phyloP scores from a whole-genome alignment of 2,888 invertebrate genomes.

The Rhaphigaster nebulosa region DNA sequence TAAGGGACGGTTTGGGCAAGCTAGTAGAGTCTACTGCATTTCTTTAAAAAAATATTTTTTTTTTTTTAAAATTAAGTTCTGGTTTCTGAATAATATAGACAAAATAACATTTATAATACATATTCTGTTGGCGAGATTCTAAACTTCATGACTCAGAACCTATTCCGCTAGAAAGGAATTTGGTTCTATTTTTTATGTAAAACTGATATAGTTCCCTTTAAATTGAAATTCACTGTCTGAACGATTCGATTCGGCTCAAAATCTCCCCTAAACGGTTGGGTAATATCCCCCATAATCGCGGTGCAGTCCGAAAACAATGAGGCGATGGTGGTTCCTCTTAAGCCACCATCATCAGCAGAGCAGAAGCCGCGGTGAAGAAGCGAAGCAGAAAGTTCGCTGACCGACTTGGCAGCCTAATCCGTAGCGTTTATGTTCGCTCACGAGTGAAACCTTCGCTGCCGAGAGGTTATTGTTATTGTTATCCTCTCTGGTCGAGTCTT shows the following conservation, averaged over 20 bases:
- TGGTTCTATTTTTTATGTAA: too few species aligned
- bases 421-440: background rate
- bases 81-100: too few species aligned
- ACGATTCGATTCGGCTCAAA: background rate
- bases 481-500: background rate
- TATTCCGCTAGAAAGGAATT: too few species aligned
- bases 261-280: background rate
- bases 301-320: background rate
- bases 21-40: too few species aligned
- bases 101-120: too few species aligned
- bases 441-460: background rate
- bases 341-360: background rate
- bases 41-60: too few species aligned
- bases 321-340: background rate
- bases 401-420: background rate
- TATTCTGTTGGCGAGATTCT: too few species aligned
- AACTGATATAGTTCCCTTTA: too few species aligned
- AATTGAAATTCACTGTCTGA: too few species aligned
- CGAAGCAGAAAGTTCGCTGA: constrained; percentile 20
- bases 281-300: background rate
- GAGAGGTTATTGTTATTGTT: background rate
- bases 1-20: too few species aligned
- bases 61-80: too few species aligned
- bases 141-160: too few species aligned
- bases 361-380: background rate